Conservation (phyloP, 2,113 vertebrate species). For the Sakesphorus luctuosus region DNA sequence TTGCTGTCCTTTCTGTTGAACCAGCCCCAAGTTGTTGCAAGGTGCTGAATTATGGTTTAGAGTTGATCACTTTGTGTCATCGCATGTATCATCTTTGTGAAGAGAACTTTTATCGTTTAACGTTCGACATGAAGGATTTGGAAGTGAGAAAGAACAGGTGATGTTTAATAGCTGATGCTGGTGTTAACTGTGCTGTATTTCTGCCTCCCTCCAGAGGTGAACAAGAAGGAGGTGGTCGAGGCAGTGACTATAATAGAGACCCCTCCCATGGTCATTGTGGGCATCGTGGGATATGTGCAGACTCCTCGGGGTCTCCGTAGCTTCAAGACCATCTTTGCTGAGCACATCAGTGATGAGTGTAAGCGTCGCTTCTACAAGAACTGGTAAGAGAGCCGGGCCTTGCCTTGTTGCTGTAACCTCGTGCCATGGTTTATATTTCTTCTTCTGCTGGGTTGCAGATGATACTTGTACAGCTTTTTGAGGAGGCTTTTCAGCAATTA, state of each 20-base stretch:
- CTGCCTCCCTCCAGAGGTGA: conserved; percentile 85
- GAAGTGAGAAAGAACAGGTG: no score
- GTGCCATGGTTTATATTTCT: rapidly evolving
- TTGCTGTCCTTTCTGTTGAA: background rate
- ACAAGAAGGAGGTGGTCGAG: conserved; percentile 98
- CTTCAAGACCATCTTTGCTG: conserved; percentile 95
- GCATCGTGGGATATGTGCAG: conserved; percentile 90
- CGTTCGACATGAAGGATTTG: rapidly evolving
- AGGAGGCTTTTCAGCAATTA: background rate
- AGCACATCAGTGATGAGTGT: conserved; percentile 97
- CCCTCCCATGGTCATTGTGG: conserved; percentile 95
- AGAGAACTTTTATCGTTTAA: background rate
- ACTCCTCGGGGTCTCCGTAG: conserved; percentile 93
- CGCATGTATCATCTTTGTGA: rapidly evolving
- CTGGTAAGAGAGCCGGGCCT: conserved; percentile 81
- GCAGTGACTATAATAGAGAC: conserved; percentile 96
- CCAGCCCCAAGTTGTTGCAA: background rate
- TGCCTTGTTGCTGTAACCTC: background rate
- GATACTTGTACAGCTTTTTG: background rate
- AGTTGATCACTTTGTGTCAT: background rate
- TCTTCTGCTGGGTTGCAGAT: background rate
- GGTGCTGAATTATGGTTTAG: background rate
- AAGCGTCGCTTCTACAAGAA: conserved; percentile 99
- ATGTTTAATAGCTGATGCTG: background rate
- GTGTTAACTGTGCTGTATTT: background rate